Conservation (phyloP, 2,888 invertebrate species). For the Lasioglossum marginatum region DNA sequence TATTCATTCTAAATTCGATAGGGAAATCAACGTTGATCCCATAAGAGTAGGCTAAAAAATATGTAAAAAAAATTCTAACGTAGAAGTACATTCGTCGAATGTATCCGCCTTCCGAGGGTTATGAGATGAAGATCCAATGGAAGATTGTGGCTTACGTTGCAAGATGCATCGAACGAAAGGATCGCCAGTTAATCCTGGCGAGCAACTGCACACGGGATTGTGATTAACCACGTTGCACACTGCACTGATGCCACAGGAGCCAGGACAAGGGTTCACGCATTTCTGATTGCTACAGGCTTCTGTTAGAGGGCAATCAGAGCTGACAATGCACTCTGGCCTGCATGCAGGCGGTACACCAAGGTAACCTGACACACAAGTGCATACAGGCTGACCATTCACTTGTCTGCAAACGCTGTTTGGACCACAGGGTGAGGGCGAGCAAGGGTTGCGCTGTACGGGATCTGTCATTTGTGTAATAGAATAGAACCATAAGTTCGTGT, state of each 20-base stretch:
- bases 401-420: conserved; percentile 90
- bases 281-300: conserved; percentile 92
- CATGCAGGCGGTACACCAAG: conserved; percentile 90
- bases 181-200: conserved; percentile 90
- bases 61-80: too few species aligned
- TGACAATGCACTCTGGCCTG: conserved; percentile 93
- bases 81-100: not conserved
- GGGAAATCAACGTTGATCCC: too few species aligned
- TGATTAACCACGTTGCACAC: conserved; percentile 93
- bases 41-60: too few species aligned
- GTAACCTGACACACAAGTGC: conserved; percentile 91
- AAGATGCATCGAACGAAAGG: conserved; percentile 90
- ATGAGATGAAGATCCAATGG: not conserved
- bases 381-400: conserved; percentile 87
- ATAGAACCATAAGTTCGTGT: not conserved
- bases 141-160: conserved; percentile 70
- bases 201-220: conserved; percentile 94
- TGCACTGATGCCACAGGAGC: conserved; percentile 92
- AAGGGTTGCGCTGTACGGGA: conserved; percentile 86
- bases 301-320: conserved; percentile 91
- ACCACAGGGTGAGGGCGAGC: conserved; percentile 92
- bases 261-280: conserved; percentile 92
- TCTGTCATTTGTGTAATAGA: conserved; percentile 14
- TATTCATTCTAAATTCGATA: not conserved
- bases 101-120: not conserved